Percentiles rank a stretch among this genome's conserved stretches.
phyloP scores from a whole-genome alignment of 2,888 invertebrate genomes.

The Thera obeliscata region DNA sequence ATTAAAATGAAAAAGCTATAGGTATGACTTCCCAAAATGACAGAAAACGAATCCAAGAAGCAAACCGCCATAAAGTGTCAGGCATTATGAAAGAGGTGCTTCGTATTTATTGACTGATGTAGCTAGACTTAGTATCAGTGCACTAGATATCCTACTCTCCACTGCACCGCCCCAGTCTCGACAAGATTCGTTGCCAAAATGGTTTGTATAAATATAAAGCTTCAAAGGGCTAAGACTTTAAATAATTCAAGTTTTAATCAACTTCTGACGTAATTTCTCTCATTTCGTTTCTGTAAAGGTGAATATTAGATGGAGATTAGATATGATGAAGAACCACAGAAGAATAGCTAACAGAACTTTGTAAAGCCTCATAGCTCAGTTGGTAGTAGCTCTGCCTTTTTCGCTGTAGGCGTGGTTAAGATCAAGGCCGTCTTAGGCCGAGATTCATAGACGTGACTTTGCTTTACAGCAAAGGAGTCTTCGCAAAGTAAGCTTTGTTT shows the following conservation, averaged over 20 bases:
- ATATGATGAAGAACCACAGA: background rate
- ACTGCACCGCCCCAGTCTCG: background rate
- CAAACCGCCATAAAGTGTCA: no score
- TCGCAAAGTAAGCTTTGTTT: no score
- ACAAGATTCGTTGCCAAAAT: slow-evolving; percentile 6
- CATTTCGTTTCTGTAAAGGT: slow-evolving; percentile 11
- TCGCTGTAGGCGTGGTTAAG: no score
- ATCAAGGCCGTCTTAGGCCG: no score
- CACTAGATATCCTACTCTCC: background rate
- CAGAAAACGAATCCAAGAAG: no score
- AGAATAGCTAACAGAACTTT: background rate
- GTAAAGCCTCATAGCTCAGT: no score
- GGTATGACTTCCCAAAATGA: no score
- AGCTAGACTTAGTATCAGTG: background rate
- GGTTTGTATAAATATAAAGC: slow-evolving; percentile 12
- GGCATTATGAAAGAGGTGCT: no score
- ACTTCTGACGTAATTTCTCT: slow-evolving; percentile 16
- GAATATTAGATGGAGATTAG: slow-evolving; percentile 9
- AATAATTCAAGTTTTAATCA: slow-evolving; percentile 29
- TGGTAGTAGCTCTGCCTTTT: background rate
- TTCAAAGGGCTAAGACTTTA: slow-evolving; percentile 19
- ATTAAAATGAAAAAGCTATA: no score
- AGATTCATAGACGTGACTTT: no score
- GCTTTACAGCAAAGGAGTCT: no score
- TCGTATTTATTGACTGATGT: no score